These are phyloP conservation scores for Calliopsis andreniformis DNA, from an alignment of 1,140 invertebrate genomes.

Conservation along the genomic window DNA sequence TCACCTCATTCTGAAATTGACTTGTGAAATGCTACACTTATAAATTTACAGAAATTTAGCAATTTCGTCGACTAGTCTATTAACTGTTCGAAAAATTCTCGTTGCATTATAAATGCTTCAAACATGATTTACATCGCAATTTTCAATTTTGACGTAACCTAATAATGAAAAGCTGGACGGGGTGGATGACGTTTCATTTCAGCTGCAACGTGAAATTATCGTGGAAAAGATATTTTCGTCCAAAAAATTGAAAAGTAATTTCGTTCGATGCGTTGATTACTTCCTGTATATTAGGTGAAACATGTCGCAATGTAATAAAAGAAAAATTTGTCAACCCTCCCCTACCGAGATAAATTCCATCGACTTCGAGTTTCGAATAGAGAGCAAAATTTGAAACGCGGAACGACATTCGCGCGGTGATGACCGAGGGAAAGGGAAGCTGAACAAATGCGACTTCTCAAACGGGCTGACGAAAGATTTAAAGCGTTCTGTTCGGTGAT, in stretches of 20 bases:
- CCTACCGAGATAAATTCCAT: neutral
- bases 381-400: too few species aligned
- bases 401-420: neutral
- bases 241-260: conserved; percentile 23
- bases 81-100: neutral
- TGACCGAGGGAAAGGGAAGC: conserved; percentile 27
- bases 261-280: neutral
- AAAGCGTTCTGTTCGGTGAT: conserved; percentile 69
- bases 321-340: neutral
- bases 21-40: neutral
- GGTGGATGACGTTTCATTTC: neutral
- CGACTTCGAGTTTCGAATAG: too few species aligned
- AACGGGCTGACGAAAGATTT: conserved; percentile 52
- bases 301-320: conserved; percentile 2
- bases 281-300: neutral
- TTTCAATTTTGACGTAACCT: conserved; percentile 19
- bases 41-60: neutral
- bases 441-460: conserved; percentile 50
- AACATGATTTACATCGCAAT: neutral
- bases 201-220: conserved; percentile 19
- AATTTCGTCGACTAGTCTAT: neutral
- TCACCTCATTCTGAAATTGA: too few species aligned
- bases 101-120: neutral
- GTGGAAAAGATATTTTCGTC: neutral
- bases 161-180: neutral